Conservation (phyloP, 2,113 vertebrate species). For the Stomatorhinus ivindoensis region DNA sequence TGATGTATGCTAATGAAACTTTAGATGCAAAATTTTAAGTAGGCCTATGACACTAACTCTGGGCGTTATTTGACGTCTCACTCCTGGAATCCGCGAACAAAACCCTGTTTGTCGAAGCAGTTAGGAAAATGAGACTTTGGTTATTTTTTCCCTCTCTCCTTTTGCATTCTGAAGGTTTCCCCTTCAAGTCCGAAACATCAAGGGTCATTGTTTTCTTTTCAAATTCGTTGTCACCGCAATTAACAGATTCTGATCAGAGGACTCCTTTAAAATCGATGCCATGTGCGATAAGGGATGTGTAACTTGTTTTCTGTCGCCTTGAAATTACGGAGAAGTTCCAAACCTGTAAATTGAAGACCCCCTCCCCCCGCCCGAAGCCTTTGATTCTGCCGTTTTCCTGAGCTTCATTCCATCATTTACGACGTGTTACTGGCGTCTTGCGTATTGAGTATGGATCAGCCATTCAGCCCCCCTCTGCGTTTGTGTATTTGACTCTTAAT, state of each 20-base stretch:
- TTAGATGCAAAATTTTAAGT: constrained; percentile 27
- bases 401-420: constrained; percentile 50
- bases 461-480: constrained; percentile 46
- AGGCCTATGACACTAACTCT: constrained; percentile 21
- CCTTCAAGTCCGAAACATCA: constrained; percentile 38
- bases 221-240: constrained; percentile 65
- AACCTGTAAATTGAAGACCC: constrained; percentile 70
- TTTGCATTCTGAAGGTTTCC: constrained; percentile 6
- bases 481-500: constrained; percentile 46
- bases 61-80: constrained; percentile 29
- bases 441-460: constrained; percentile 49
- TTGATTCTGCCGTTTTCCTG: constrained; percentile 68
- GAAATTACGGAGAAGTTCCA: constrained; percentile 70
- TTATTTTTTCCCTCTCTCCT: neutral
- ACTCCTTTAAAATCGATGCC: constrained; percentile 65
- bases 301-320: constrained; percentile 61
- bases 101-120: constrained; percentile 37
- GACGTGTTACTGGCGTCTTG: constrained; percentile 46
- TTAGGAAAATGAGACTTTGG: constrained; percentile 35
- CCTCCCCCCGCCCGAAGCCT: constrained; percentile 57
- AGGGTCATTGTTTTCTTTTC: constrained; percentile 67
- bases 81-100: constrained; percentile 39
- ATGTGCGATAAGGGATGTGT: constrained; percentile 70
- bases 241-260: constrained; percentile 66
- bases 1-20: constrained; percentile 36